These are phyloP conservation scores for Botia almorhae DNA, from an alignment of 2,797 vertebrate genomes.

Conservation along the genomic window DNA sequence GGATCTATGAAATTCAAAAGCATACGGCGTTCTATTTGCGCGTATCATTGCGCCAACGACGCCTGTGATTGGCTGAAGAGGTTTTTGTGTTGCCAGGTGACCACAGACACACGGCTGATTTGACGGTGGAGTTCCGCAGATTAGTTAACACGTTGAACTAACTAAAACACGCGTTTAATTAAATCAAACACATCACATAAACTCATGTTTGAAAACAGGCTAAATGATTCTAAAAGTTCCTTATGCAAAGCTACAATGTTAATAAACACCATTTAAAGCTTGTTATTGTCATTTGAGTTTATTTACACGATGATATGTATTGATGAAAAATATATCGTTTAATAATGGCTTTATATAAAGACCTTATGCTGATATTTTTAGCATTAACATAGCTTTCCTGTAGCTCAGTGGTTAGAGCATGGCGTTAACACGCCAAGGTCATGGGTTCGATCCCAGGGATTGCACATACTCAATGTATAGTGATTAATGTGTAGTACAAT, in stretches of 20 bases:
- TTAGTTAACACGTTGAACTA: not conserved
- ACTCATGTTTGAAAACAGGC: no score
- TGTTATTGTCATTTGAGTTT: not conserved
- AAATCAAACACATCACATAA: not conserved
- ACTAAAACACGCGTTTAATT: not conserved
- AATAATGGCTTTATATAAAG: no score
- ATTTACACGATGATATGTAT: not conserved
- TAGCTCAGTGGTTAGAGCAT: no score
- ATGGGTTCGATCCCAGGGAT: no score
- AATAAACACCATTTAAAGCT: no score
- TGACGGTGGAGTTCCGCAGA: not conserved
- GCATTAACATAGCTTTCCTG: no score
- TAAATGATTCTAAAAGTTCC: no score
- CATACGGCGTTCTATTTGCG: constrained; percentile 28
- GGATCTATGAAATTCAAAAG: constrained; percentile 45
- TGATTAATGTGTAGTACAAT: no score
- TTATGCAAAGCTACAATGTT: not conserved
- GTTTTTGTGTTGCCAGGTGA: constrained; percentile 77
- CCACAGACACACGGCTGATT: constrained; percentile 54
- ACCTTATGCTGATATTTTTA: no score
- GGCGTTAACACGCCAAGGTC: no score
- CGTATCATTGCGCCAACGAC: constrained; percentile 70
- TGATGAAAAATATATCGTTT: not conserved
- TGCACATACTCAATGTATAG: no score
- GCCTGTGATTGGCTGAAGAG: constrained; percentile 71